Base-by-base conservation (phyloP, 2,888 invertebrate genomes). In the Liopterus haemorrhoidalis region DNA sequence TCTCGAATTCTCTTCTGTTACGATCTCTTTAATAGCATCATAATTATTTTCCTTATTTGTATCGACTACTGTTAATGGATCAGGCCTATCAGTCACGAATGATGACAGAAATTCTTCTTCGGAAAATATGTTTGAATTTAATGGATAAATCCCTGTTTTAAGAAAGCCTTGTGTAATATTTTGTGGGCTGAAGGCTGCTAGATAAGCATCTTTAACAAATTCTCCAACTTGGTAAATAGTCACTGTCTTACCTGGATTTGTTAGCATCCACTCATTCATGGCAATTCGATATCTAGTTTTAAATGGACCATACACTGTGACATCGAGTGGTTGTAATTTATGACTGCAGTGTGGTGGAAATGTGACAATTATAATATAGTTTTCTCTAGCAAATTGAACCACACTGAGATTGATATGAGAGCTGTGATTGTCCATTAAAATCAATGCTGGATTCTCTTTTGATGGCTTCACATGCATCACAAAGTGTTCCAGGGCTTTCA, bases 331-430 rank as follows among this genome's bases (percentile, higher is more conserved):
- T 38, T 54, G 54, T 28, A 54, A 37, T 27, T 49, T 49, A 33
- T 54, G 52, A 41, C 41, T 49, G 35, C 54, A 54, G 44, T 51
- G 52, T 11, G 52, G 54, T 39, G 48, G 51, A 19, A 54, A 53
- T 9, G 52, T 43, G 6, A 53, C 37, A 36, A 52, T 47, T 11
- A 44, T 46, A 43, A 43, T 49, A 5, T 12, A 36, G 39, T 52
- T 50, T 43, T 50, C 25, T 49, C 48, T 50, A 37, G 36, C 39
- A 50, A 48, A 52, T 46, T 48, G 37, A 22, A 52, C 46, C 41
- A 46, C 46, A 40, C 46, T 50, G 31, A 52, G 40, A 48, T 50
- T 50, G 41, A 52, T 45, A 47, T 51, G 47, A 38, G 51, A 49
- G 49, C 44, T 44, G 33, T 52, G 52, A 46, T 51, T 51, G 22